Evolutionary conservation across 2,113 vertebrate species (phyloP), one percentile per base, ranked within the genome.

Genomic region (Crypturellus undulatus): DNA sequence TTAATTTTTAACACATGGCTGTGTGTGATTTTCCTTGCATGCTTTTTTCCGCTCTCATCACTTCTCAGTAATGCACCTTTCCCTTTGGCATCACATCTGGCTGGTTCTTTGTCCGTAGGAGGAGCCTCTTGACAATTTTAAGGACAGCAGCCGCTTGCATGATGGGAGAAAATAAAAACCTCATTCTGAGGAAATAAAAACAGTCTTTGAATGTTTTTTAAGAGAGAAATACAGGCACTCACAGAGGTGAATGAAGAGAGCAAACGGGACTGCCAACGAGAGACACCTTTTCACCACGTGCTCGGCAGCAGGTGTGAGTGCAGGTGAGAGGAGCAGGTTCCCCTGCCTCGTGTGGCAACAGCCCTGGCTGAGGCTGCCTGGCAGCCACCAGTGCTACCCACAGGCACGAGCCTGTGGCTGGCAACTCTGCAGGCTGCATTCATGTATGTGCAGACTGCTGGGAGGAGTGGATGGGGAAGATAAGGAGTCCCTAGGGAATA

Each of bases 381-480:
- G 64, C 88, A 93, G 36, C 28, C 26, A 16, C 7, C 22, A 22
- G 21, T 45, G 13, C 77, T 73, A 91, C 82, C 59, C 80, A 68
- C 64, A 83, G 71, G 32, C 77, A 36, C 71, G 36, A 42, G 56
- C 32, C 70, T 78, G 88, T 71, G 72, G 79, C 63, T 95, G 82
- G 69, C 69, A 86, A 83, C 83, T 89, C 69, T 90, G 67, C 40
- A 75, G 69, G 79, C 82, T 87, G 4, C 79, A 30, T 91, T 85
- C 89, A 14, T 85, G 45, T 60, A 24, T 49, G 9, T 11, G 21
- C 49, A 49, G 77, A 51, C 7, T 90, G 77, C 64, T 92, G 65
- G 58, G 70, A 73, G 54, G 81, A 86, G 13, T 87, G 58, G 62
- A 64, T 90, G 62, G 80, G 73, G 80, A 89, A 89, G 92, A 92